Evolutionary conservation across 2,888 invertebrate genomes (phyloP), one percentile per base, ranked within the genome.

Genomic region (Lymantria dispar): DNA sequence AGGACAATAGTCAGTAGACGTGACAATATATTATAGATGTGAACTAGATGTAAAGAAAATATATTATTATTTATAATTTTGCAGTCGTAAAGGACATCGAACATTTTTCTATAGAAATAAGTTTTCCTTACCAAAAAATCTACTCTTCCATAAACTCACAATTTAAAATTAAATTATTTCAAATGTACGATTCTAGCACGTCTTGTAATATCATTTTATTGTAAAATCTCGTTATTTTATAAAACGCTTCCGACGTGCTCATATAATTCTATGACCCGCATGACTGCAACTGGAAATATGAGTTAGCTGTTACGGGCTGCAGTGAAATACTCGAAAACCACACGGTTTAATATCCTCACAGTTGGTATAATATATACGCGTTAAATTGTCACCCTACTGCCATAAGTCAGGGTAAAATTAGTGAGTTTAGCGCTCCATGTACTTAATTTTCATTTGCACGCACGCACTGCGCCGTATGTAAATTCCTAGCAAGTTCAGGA

Each of bases 301-400:
- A 79, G 78, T 73, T 73, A 70, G 71, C 63, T 68, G 58, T 68
- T 62, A 60, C 13, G 60, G 67, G 56, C 45, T 70, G 68, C 68
- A 69, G 54, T 56, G 59, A 64, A 57, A 57, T 61, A 57, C 48
- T 47, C 52, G 56, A 67, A 61, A 68, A 62, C 77, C 75, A 68
- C 78, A 75, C 60, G 72, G 70, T 80, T 83, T 85, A 85, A 85
- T 86, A 85, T 78, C 73, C 62, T 58, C 61, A 66, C 74, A 75
- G 72, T 81, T 74, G 76, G 74, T 80, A 79, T 78, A 78, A 76
- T 72, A 74, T 77, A 78, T 78, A 72, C 72, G 70, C 64, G 74
- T 72, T 75, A 78, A 78, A 82, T 76, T 78, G 78, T 80, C 77
- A 73, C 70, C 69, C 63, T 56, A 54, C 58, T 62, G 64, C 74